Conservation (phyloP, 2,888 invertebrate species). For the Leistus spinibarbis region DNA sequence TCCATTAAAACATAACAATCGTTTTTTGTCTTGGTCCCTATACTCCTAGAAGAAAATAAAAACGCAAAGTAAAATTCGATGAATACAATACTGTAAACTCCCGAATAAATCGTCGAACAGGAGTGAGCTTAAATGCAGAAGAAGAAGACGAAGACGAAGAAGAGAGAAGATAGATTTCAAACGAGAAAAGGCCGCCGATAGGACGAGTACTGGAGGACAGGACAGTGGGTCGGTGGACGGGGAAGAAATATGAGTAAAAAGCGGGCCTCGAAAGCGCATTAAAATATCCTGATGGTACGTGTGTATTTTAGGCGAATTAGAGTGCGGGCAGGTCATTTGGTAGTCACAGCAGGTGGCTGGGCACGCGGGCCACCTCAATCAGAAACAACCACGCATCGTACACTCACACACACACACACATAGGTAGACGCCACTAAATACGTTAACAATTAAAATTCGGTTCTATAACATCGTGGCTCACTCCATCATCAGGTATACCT, state of each 20-base stretch:
- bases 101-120: background rate
- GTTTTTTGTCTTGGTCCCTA: too few relatives aligned
- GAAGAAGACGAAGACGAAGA: background rate
- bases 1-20: too few relatives aligned
- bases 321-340: constrained; percentile 16
- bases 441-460: constrained; percentile 10
- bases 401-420: background rate
- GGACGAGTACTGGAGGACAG: background rate
- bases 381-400: too few relatives aligned
- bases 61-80: background rate
- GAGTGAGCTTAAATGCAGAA: background rate
- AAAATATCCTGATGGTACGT: constrained; percentile 18
- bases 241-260: constrained; percentile 3
- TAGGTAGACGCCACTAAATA: constrained; percentile 13
- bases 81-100: background rate
- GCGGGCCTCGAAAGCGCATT: constrained; percentile 1
- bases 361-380: too few relatives aligned
- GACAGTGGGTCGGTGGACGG: background rate
- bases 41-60: background rate
- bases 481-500: constrained; percentile 1
- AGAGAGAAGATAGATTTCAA: background rate
- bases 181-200: background rate
- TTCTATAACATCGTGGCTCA: background rate
- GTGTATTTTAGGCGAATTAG: constrained; percentile 37
- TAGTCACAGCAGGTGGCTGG: constrained; percentile 10